Evolutionary conservation across 2,113 vertebrate species (phyloP).

Genomic region (Python bivittatus): DNA sequence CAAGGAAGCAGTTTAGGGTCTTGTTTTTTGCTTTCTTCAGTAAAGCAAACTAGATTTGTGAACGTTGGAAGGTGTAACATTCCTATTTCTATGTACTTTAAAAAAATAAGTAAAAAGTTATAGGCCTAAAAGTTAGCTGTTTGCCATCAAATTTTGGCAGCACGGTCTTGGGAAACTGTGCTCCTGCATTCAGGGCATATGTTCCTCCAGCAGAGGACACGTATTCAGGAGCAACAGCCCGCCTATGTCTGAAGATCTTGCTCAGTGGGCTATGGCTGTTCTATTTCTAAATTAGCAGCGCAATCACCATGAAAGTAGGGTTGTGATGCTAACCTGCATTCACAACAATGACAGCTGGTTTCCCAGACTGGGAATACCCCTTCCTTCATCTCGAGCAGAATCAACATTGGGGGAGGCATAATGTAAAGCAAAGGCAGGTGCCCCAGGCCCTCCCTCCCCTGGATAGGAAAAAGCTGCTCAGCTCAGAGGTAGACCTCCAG

Average conservation of each 20-base stretch:
- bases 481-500: neutral
- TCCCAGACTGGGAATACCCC: neutral
- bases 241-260: neutral
- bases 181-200: neutral
- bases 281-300: neutral
- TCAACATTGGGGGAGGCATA: neutral
- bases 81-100: neutral
- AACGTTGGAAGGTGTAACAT: neutral
- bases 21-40: neutral
- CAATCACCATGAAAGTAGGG: neutral
- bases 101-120: neutral
- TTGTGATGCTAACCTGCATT: neutral
- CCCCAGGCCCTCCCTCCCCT: neutral
- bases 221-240: neutral
- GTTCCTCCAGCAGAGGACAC: neutral
- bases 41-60: neutral
- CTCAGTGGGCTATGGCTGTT: neutral
- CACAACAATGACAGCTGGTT: neutral
- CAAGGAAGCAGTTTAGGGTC: neutral
- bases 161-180: neutral
- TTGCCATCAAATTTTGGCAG: neutral
- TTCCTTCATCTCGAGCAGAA: neutral
- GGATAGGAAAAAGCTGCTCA: neutral
- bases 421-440: neutral
- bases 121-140: neutral